A percentile compares a stretch with the other conserved stretches of the same genome.
phyloP scores from a whole-genome alignment of 2,888 invertebrate genomes.

The Hecatera dysodea region DNA sequence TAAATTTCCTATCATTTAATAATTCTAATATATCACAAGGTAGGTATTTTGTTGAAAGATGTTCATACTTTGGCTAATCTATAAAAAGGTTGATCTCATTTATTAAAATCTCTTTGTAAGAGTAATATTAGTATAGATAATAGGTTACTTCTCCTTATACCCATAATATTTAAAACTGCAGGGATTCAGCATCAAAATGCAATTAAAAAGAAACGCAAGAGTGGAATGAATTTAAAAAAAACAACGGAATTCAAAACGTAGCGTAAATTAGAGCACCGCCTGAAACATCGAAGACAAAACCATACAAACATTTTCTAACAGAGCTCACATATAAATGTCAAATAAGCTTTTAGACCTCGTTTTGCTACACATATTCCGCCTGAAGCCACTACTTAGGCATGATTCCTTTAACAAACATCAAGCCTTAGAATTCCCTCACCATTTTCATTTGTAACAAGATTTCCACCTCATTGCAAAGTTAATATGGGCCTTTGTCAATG shows the following conservation, averaged over 20 bases:
- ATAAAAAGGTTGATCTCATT: no score
- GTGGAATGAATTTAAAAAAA: no score
- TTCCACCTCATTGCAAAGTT: slow-evolving; percentile 62
- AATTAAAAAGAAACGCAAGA: background rate
- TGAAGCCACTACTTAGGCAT: slow-evolving; percentile 12
- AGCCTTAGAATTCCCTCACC: slow-evolving; percentile 29
- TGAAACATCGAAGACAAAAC: background rate
- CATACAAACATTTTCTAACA: background rate
- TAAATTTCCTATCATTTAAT: no score
- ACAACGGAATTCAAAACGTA: no score
- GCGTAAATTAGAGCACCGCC: background rate
- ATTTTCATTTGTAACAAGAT: slow-evolving; percentile 54
- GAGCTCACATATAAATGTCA: background rate
- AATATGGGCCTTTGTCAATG: slow-evolving; percentile 62
- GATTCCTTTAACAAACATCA: slow-evolving; percentile 40
- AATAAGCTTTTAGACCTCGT: background rate
- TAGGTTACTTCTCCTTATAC: background rate
- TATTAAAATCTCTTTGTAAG: no score
- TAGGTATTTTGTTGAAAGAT: no score
- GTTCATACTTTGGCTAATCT: no score
- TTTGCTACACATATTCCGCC: slow-evolving; percentile 5
- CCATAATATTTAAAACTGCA: background rate
- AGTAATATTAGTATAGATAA: no score
- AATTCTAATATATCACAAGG: no score
- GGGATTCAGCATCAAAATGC: background rate